Evolutionary conservation across 2,113 vertebrate species (phyloP).

Genomic region (Urocolius indicus): DNA sequence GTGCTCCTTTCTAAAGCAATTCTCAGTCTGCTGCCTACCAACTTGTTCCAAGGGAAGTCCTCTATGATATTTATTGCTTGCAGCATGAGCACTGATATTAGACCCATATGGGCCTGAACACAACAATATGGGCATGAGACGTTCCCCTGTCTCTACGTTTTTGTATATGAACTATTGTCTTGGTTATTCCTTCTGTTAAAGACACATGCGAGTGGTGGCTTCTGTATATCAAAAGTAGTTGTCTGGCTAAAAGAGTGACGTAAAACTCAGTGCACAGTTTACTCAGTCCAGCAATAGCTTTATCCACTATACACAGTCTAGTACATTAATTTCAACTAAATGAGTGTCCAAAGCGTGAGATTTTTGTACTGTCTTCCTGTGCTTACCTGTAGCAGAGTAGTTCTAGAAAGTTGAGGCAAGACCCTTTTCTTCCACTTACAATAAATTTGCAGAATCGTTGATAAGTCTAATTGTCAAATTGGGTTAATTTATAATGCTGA

Average conservation of each 20-base stretch:
- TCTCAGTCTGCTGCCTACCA: background rate
- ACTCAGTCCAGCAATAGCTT: background rate
- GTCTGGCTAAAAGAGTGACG: background rate
- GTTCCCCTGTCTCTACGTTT: background rate
- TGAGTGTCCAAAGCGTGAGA: background rate
- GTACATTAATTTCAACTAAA: background rate
- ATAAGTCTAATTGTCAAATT: background rate
- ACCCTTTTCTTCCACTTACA: background rate
- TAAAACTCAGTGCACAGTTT: background rate
- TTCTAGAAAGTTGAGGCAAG: background rate
- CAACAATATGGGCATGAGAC: no score
- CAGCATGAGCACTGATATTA: background rate
- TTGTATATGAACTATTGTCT: background rate
- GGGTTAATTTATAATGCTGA: background rate
- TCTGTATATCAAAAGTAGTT: background rate
- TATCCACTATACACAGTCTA: background rate
- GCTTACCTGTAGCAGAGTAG: background rate
- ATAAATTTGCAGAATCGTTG: background rate
- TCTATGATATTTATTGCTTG: background rate
- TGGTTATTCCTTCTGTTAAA: background rate
- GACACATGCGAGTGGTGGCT: fast-evolving
- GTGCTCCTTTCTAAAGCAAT: background rate
- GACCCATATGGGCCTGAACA: background rate
- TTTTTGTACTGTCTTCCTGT: background rate
- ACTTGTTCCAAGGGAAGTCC: background rate